These are phyloP conservation scores for Dendrolimus pini DNA, from an alignment of 2,888 invertebrate genomes.

Conservation along the genomic window DNA sequence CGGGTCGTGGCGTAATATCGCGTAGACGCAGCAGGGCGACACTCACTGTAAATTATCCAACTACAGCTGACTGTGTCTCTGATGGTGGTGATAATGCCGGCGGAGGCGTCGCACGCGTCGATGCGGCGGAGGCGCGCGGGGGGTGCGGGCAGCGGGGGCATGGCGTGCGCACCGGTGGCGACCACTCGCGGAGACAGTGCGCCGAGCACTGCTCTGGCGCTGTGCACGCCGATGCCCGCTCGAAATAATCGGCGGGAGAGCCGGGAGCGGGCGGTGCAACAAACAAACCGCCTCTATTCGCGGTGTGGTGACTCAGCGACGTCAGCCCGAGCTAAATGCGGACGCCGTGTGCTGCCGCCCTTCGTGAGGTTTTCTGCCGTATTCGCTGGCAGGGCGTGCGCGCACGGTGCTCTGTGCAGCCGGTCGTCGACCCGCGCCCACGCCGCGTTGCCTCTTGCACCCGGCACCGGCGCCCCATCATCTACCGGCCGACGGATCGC, in stretches of 20 bases:
- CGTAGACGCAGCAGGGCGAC: constrained; percentile 28
- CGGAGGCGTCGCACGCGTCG: constrained; percentile 73
- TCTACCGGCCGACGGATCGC: constrained; percentile 11
- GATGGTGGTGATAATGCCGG: constrained; percentile 77
- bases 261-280: constrained; percentile 71
- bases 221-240: constrained; percentile 41
- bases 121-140: constrained; percentile 41
- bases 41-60: constrained; percentile 87
- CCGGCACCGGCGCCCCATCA: constrained; percentile 36
- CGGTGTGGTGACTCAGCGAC: constrained; percentile 69
- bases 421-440: constrained; percentile 71
- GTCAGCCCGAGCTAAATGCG: constrained; percentile 73
- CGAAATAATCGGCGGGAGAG: constrained; percentile 65
- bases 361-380: constrained; percentile 71
- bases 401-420: constrained; percentile 41
- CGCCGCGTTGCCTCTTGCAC: constrained; percentile 52
- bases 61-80: constrained; percentile 83
- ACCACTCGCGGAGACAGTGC: constrained; percentile 53
- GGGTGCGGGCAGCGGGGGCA: constrained; percentile 63
- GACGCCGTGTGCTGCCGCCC: constrained; percentile 71
- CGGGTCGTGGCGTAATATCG: constrained; percentile 9
- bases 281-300: constrained; percentile 72
- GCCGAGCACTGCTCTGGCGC: constrained; percentile 53
- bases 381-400: constrained; percentile 62
- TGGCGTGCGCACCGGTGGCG: constrained; percentile 32